These are phyloP conservation scores for Paracyclopina nana DNA, from an alignment of 1,140 invertebrate species.

Conservation along the genomic window DNA sequence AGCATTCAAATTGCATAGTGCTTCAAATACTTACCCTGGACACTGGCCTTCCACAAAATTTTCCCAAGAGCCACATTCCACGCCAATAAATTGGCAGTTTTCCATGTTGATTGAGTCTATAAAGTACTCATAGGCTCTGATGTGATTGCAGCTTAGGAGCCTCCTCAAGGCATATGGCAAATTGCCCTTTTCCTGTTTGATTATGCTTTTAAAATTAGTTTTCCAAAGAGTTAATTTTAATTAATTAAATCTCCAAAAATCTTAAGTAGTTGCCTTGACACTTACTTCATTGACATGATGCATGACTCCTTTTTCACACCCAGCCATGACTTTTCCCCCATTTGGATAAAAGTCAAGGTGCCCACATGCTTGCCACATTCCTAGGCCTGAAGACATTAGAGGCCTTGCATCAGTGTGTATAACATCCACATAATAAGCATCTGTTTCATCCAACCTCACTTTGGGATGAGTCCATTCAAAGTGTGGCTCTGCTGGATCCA, in stretches of 20 bases:
- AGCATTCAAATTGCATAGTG: conserved; percentile 12
- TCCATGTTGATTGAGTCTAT: conserved; percentile 57
- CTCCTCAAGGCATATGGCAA: conserved; percentile 38
- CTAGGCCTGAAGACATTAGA: conserved; percentile 42
- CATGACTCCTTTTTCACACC: conserved; percentile 40
- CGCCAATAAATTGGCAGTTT: conserved; percentile 46
- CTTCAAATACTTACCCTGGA: conserved; percentile 32
- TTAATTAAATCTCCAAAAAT: no score
- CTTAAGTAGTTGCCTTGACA: no score
- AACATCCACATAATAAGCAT: conserved; percentile 64
- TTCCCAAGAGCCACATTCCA: conserved; percentile 41
- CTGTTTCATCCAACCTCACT: conserved; percentile 58
- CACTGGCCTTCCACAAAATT: conserved; percentile 50
- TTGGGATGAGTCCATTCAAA: conserved; percentile 59
- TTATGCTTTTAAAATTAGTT: no score
- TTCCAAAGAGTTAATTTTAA: no score
- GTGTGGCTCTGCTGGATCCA: conserved; percentile 80
- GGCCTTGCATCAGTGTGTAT: conserved; percentile 67
- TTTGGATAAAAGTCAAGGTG: conserved; percentile 81
- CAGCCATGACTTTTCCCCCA: conserved; percentile 60
- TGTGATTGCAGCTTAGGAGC: conserved; percentile 62
- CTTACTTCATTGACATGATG: neutral
- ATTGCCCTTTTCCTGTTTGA: neutral
- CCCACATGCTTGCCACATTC: conserved; percentile 53
- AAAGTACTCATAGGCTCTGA: conserved; percentile 61